A percentile compares a stretch with the other conserved stretches of the same genome.
Evolutionary conservation across 2,888 invertebrate genomes (phyloP).

Genomic region (Ecdyonurus torrentis): DNA sequence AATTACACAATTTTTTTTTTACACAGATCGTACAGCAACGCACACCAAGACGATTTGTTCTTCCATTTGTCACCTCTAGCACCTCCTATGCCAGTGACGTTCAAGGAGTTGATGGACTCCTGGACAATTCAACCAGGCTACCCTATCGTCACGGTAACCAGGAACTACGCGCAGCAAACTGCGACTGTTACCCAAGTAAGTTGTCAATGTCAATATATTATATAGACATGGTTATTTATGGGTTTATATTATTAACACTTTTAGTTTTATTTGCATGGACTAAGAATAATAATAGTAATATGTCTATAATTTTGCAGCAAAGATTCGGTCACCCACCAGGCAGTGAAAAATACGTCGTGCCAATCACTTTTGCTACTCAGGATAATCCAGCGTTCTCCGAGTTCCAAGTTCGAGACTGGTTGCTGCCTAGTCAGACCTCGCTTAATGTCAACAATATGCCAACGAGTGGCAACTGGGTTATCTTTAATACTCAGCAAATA

Average conservation of each 20-base stretch:
- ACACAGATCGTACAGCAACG: slow-evolving; percentile 19
- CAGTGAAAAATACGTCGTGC: slow-evolving; percentile 21
- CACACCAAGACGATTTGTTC: slow-evolving; percentile 77
- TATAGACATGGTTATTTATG: too few relatives aligned
- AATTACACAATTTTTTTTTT: too few relatives aligned
- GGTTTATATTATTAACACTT: too few relatives aligned
- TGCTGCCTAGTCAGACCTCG: slow-evolving; percentile 25
- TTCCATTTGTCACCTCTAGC: slow-evolving; percentile 53
- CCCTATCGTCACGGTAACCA: slow-evolving; percentile 45
- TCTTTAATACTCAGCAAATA: slow-evolving; percentile 42
- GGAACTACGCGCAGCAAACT: slow-evolving; percentile 14
- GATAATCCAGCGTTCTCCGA: slow-evolving; percentile 31
- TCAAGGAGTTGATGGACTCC: slow-evolving; percentile 68
- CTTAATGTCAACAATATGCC: slow-evolving; percentile 12
- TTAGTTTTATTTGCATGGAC: too few relatives aligned
- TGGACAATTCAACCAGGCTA: slow-evolving; percentile 80
- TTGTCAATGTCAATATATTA: too few relatives aligned
- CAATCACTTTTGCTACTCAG: slow-evolving; percentile 38
- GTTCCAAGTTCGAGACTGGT: slow-evolving; percentile 31
- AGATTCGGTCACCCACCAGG: too few relatives aligned
- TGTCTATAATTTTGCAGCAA: too few relatives aligned
- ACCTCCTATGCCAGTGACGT: slow-evolving; percentile 33
- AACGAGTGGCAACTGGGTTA: slow-evolving; percentile 30
- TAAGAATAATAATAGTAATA: too few relatives aligned
- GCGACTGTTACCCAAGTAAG: not conserved